These are phyloP conservation scores for Leucopsar rothschildi DNA, from an alignment of 2,113 vertebrate genomes.

Conservation along the genomic window DNA sequence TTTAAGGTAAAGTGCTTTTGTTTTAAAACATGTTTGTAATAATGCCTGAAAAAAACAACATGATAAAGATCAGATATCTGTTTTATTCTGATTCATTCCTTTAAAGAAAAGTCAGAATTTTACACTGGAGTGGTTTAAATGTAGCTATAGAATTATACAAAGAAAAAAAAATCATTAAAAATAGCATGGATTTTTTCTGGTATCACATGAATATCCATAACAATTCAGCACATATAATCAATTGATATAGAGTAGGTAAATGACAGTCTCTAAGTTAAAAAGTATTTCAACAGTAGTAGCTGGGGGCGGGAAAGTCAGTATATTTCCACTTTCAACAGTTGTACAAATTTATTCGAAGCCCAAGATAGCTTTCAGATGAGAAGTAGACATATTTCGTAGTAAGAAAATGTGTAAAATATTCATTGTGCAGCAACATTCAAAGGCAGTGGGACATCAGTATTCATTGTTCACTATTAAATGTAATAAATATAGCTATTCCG, in stretches of 20 bases:
- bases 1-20: slow-evolving; percentile 43
- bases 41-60: background rate
- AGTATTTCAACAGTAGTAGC: background rate
- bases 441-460: background rate
- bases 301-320: background rate
- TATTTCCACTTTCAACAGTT: background rate
- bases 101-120: background rate
- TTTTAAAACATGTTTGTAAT: slow-evolving; percentile 38
- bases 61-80: background rate
- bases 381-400: background rate
- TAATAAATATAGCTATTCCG: background rate
- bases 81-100: background rate
- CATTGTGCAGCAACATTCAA: background rate
- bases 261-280: background rate
- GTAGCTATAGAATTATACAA: background rate
- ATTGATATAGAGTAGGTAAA: background rate
- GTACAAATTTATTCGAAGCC: background rate
- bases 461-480: background rate
- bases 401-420: background rate
- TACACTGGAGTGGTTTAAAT: background rate
- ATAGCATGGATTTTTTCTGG: background rate
- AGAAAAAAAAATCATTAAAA: background rate
- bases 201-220: background rate
- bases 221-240: background rate
- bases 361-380: slow-evolving; percentile 6